Evolutionary conservation across 2,888 invertebrate genomes (phyloP).

Genomic region (Celastrina argiolus): DNA sequence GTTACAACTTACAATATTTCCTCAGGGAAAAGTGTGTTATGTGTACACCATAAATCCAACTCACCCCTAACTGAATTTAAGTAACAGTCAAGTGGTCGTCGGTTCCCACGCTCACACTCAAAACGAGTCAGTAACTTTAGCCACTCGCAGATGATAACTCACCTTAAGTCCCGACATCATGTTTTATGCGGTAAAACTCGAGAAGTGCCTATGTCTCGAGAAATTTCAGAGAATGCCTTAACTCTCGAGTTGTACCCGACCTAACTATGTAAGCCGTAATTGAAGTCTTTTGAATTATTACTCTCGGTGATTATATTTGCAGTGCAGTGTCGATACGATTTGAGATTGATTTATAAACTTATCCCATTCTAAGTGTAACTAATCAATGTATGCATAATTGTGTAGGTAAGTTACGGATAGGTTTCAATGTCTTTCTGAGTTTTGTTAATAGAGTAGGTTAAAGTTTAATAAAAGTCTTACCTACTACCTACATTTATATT

Average conservation of each 20-base stretch:
- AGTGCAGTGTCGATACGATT: not conserved
- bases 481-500: no score
- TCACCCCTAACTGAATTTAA: constrained; percentile 3
- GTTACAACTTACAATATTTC: not conserved
- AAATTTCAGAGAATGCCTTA: not conserved
- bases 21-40: not conserved
- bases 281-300: not conserved
- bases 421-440: not conserved
- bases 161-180: constrained; percentile 4
- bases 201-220: not conserved
- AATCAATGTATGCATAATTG: not conserved
- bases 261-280: not conserved
- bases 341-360: not conserved
- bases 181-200: constrained; percentile 10
- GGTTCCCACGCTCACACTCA: constrained; percentile 29
- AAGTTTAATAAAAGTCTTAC: not conserved
- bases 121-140: constrained; percentile 26
- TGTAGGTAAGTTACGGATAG: not conserved
- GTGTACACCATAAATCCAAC: constrained; percentile 4
- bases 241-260: not conserved
- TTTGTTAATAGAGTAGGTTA: not conserved
- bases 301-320: not conserved
- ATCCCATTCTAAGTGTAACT: not conserved
- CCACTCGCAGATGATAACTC: constrained; percentile 23
- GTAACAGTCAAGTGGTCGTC: constrained; percentile 13